Base-by-base conservation (phyloP, 2,113 vertebrate species). In the Pitta sordida region DNA sequence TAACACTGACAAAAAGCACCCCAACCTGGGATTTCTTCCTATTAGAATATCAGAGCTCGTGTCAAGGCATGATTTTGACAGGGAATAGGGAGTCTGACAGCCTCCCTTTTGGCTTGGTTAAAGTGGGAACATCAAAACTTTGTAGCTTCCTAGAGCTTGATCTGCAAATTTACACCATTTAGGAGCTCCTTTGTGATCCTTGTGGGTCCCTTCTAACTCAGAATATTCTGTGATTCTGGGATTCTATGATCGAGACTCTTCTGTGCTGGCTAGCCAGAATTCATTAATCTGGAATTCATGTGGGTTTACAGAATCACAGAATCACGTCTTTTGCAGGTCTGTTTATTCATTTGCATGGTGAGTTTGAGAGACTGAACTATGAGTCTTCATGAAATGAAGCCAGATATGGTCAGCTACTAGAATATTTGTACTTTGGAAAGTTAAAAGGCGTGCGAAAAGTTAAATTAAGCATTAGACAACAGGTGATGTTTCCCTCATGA, bases 261-360 rank as follows among this genome's bases (percentile, higher is more conserved):
- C 74, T 49, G 1, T 4, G 8, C 5, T 0, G 0, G 20, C 32
- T 68, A 21, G 3, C 21, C 39, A 75, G 62, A 90, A 71, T 55
- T 36, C 0, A 4, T 68, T 51, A 84, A 6, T 37, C 49, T 76
- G 43, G 53, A 76, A 60, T 65, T 88, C 51, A 64, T 4, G 20
- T 0, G 7, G 9, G 1, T 48, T 91, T 59, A 88, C 29, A 20
- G n/a, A n/a, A n/a, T n/a, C n/a, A n/a, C n/a, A n/a, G n/a, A n/a
- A n/a, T n/a, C n/a, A n/a, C n/a, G n/a, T 52, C 27, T 43, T 92
- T 55, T 37, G 27, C 4, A 23, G 76, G 39, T 21, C 0, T 32
- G 59, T 91, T 41, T 18, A 12, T 56, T 83, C 20, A 56, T 1
- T 34, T 13, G 3, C 2, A 6, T 41, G 7, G 19, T 53, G 32